These are phyloP conservation scores for Pipistrellus pipistrellus DNA, from an alignment of 2,797 vertebrate genomes.

Conservation along the genomic window DNA sequence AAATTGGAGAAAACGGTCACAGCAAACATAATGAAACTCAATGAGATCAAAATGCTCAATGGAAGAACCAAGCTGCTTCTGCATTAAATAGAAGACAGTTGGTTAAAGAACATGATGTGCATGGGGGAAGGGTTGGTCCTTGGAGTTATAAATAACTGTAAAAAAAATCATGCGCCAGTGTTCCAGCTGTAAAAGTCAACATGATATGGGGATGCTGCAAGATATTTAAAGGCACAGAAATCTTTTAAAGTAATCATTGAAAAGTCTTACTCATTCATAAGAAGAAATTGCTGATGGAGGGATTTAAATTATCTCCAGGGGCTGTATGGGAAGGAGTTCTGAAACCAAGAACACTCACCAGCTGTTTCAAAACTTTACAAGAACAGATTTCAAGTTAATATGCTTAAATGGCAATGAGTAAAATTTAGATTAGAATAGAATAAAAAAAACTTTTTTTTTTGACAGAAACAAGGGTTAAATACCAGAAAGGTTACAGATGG, in stretches of 20 bases:
- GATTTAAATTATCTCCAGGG: slow-evolving; percentile 64
- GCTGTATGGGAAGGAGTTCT: slow-evolving; percentile 49
- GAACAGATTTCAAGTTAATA: slow-evolving; percentile 67
- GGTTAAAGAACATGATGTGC: not conserved
- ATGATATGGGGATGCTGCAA: not conserved
- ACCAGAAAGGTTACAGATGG: not conserved
- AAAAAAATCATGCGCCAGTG: not conserved
- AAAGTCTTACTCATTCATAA: slow-evolving; percentile 68
- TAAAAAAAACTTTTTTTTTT: not conserved
- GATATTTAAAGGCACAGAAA: slow-evolving; percentile 72
- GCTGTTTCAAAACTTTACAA: slow-evolving; percentile 60
- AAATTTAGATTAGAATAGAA: slow-evolving; percentile 51
- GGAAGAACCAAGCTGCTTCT: not conserved
- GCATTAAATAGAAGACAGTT: not conserved
- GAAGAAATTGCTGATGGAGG: slow-evolving; percentile 63
- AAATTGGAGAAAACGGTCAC: not conserved
- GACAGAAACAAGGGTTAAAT: not conserved
- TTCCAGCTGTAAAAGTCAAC: slow-evolving; percentile 49
- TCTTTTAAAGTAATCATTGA: slow-evolving; percentile 47
- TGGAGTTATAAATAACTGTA: not conserved
- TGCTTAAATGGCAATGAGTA: slow-evolving; percentile 37
- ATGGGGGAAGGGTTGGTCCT: not conserved
- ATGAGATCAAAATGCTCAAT: not conserved
- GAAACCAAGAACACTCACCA: slow-evolving; percentile 70
- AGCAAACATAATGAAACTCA: not conserved